These are phyloP conservation scores for Eulemur albifrons DNA, from an alignment of 2,797 vertebrate genomes.

Conservation along the genomic window DNA sequence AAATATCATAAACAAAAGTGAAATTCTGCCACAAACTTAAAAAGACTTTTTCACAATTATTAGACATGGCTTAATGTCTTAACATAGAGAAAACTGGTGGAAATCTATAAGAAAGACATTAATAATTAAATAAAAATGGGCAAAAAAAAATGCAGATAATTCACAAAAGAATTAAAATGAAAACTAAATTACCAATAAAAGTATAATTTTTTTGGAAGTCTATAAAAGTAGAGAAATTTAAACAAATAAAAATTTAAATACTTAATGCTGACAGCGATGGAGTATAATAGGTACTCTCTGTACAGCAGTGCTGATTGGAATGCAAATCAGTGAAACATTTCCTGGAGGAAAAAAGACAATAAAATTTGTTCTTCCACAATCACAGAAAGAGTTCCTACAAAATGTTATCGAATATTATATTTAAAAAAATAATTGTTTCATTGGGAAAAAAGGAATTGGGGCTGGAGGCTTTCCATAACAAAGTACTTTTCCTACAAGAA, in stretches of 20 bases:
- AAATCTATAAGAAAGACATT: background rate
- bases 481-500: background rate
- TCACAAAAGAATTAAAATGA: conserved; percentile 9
- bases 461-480: background rate
- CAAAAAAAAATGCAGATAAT: background rate
- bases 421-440: background rate
- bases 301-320: background rate
- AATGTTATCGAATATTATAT: background rate
- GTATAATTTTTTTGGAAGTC: background rate
- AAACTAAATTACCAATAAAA: conserved; percentile 21
- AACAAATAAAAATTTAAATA: background rate
- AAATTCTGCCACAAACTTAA: background rate
- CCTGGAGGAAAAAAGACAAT: background rate
- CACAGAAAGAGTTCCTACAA: background rate
- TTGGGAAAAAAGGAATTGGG: background rate
- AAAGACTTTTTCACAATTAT: background rate
- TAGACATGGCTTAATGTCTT: background rate
- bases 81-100: background rate
- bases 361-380: background rate
- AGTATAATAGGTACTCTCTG: background rate
- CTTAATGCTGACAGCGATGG: background rate
- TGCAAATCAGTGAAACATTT: background rate
- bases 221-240: background rate
- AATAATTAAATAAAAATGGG: background rate
- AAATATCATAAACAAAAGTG: no score